Evolutionary conservation across 2,888 invertebrate genomes (phyloP).

Genomic region (Drosophila buzzatii): DNA sequence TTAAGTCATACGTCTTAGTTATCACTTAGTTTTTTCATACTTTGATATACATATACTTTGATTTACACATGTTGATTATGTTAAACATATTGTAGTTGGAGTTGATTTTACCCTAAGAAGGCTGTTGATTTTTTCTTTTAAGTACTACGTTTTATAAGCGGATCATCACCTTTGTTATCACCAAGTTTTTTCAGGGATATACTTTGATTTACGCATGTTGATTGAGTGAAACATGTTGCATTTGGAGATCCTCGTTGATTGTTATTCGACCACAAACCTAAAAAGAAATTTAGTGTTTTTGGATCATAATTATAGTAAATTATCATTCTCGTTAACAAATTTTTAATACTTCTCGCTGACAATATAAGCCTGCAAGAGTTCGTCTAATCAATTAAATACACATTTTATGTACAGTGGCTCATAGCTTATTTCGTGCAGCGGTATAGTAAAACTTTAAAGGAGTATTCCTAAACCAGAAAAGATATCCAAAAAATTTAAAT

Average conservation of each 20-base stretch:
- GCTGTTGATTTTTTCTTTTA: neutral
- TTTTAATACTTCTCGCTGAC: too few species aligned
- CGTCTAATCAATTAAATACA: too few species aligned
- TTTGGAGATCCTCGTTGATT: conserved; percentile 20
- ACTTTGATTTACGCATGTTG: conserved; percentile 65
- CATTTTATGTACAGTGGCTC: too few species aligned
- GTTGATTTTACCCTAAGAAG: conserved; percentile 20
- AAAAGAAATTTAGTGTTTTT: neutral
- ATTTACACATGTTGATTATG: conserved; percentile 69
- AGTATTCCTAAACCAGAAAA: too few species aligned
- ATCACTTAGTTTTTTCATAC: conserved; percentile 64
- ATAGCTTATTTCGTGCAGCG: too few species aligned
- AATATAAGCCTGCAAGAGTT: too few species aligned
- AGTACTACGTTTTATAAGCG: conserved; percentile 6
- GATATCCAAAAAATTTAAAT: too few species aligned
- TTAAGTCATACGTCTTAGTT: conserved; percentile 21
- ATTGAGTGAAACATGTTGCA: conserved; percentile 65
- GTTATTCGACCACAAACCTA: conserved; percentile 24
- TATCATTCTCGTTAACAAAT: too few species aligned
- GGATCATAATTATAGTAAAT: neutral
- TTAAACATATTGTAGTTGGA: conserved; percentile 52
- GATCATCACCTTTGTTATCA: conserved; percentile 35
- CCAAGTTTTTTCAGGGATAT: conserved; percentile 67
- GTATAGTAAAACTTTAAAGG: too few species aligned
- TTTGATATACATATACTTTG: conserved; percentile 59